Base-by-base conservation (phyloP, 2,888 invertebrate species). In the Hirtodrosophila alboralis region DNA sequence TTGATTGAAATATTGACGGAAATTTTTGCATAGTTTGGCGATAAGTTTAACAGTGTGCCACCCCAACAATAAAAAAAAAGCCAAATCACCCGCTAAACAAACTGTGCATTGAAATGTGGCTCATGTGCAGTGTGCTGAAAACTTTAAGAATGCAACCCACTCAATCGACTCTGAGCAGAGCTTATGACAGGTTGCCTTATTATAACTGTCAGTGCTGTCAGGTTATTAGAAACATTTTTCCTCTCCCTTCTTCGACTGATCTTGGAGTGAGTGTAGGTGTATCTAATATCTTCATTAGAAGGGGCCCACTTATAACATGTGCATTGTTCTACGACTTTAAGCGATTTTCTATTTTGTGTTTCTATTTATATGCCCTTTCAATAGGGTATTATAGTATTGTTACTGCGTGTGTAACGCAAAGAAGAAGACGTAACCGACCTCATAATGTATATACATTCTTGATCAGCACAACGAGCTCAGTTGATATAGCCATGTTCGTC, bases 111-210 rank as follows among this genome's bases (percentile, higher is more conserved):
- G 33, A 27, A 45, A 65, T 64, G 72, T 49, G 72, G 48, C 58
- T 58, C 57, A 56, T 58, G 63, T 77, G 75, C 66, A 72, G 48
- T 66, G 77, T 56, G 84, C 58, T 84, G 84, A 76, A 72, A 84
- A 72, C 58, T 74, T 48, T 49, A 59, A 72, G 49, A 54, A 54
- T 13, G 47, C 1, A 44, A 54, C 53, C 56, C 60, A 68, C 60
- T 63, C 78, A 79, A 84, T 84, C 52, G 81, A 57, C 53, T 51
- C 47, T 70, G 65, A 58, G 40, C 56, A 83, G 75, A 77, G 84
- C 76, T 85, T 77, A 85, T 83, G 86, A 85, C 86, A 84, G 76
- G 33, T 77, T 77, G 83, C 85, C 75, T 85, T 85, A 83, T 79
- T 77, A 79, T 70, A 60, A 58, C 84, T 85, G 77, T 85, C 86